A percentile compares a stretch with the other conserved stretches of the same genome.
These are phyloP conservation scores for Lydus trimaculatus DNA, from an alignment of 2,888 invertebrate genomes.

Conservation along the genomic window DNA sequence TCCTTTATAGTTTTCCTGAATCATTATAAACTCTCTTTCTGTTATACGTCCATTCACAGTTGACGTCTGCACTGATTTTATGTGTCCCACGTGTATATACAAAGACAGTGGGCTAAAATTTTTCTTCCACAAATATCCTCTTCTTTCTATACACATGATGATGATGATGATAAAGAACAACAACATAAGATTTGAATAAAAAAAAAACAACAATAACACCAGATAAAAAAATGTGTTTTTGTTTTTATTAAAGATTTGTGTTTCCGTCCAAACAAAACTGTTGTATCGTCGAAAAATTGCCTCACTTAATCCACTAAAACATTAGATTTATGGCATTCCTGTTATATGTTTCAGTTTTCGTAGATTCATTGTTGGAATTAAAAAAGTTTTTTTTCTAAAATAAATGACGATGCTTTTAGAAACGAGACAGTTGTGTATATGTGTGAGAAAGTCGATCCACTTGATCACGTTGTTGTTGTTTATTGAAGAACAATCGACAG, in stretches of 20 bases:
- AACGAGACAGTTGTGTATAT: conserved; percentile 17
- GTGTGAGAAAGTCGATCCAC: conserved; percentile 21
- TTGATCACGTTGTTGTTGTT: conserved; percentile 49
- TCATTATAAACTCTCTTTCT: conserved; percentile 52
- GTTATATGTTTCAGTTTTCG: not conserved
- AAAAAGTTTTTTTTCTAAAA: not conserved
- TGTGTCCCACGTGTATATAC: conserved; percentile 56
- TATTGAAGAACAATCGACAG: conserved; percentile 57
- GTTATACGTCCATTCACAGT: conserved; percentile 57
- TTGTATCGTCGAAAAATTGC: not conserved
- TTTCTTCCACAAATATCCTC: conserved; percentile 27
- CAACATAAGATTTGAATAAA: not conserved
- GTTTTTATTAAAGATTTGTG: not conserved
- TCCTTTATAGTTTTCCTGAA: conserved; percentile 57
- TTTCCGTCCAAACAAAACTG: conserved; percentile 1
- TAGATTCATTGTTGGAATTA: conserved; percentile 4
- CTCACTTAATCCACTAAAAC: not conserved
- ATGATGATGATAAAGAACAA: not conserved
- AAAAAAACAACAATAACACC: not conserved
- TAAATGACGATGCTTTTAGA: conserved; percentile 13
- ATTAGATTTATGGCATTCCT: conserved; percentile 1
- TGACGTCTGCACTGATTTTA: conserved; percentile 57
- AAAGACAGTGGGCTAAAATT: conserved; percentile 45
- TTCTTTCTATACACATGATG: too few relatives aligned
- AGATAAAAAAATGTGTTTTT: not conserved